Evolutionary conservation across 2,113 vertebrate species (phyloP), one percentile per base, ranked within the genome.

Genomic region (Catharus fuscescens): DNA sequence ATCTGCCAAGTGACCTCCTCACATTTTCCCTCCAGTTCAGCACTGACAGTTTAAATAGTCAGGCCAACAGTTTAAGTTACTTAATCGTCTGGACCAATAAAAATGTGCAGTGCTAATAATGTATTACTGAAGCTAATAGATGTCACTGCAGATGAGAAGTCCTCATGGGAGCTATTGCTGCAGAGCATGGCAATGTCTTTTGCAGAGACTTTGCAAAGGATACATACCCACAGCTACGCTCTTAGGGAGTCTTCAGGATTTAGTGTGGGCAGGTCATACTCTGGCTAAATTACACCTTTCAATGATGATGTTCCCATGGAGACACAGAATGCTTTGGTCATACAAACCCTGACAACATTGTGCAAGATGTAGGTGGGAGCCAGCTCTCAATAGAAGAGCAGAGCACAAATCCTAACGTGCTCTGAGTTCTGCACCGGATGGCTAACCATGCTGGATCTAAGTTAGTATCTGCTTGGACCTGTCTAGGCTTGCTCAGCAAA

Each of bases 401-500:
- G 62, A 84, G n/a, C 42, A 72, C 87, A 88, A 62, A 90, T 90
- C 76, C 88, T 12, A 60, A 80, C 79, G 64, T 4, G 88, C 42
- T 85, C 64, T 34, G 62, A 29, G 25, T 26, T 78, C 78, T 38
- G 18, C 34, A 7, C 42, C 6, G 9, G 32, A 18, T 89, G 44
- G 61, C 36, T 87, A 57, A 45, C 53, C 31, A 4, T 47, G 79
- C 71, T 83, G 53, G 36, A 70, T 38, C 45, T 44, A 54, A 36
- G 28, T 25, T 62, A 42, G 14, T 6, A 44, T 60, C 32, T 64
- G 47, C 67, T 70, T 62, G 42, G 64, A 52, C 52, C 57, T 92
- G 85, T 32, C 52, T 14, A 64, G 57, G 67, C 81, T 88, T 94
- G 93, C 24, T 83, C 81, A 90, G 47, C 60, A 81, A 65, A 31